Evolutionary conservation across 2,797 vertebrate genomes (phyloP), one percentile per base, ranked within the genome.

Genomic region (Sarcoramphus papa): DNA sequence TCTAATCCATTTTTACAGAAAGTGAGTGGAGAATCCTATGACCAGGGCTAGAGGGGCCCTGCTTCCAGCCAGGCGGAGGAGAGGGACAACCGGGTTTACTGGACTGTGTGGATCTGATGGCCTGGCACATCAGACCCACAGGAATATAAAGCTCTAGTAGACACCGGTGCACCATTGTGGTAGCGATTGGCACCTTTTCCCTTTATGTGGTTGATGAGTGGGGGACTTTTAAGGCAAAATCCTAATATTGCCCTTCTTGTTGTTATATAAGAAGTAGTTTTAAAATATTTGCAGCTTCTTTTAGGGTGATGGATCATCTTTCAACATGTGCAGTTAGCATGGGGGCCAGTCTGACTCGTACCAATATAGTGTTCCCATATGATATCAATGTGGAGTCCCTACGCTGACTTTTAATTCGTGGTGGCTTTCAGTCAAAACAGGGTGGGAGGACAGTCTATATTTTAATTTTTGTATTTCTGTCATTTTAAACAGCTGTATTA

Each of bases 401-500:
- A 30, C 9, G 16, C 43, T 24, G 43, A 40, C n/a, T 63, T n/a
- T 43, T 35, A n/a, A 27, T 54, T 53, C 50, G 18, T 41, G 4
- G 50, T 45, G 48, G 50, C 41, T 45, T 45, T 84, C 80, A 53
- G 56, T 92, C 62, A 81, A 50, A 92, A 68, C 51, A 11, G 12
- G 10, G 5, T 90, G 48, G 51, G 45, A 93, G 73, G 92, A 90
- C 76, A 96, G 76, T 96, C 94, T 95, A 10, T 92, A 86, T 96
- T 93, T 93, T 90, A 92, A 65, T 92, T 96, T 94, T 40, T 97
- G 69, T 96, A 96, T 98, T 98, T 95, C 93, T 96, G 64, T 97
- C 95, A 97, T 97, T 97, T 91, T 97, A 87, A 97, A 90, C 74
- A 96, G 91, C 96, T 95, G 81, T 96, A 77, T 98, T 37, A 37